phyloP scores from a whole-genome alignment of 1,140 invertebrate genomes.

The Mya arenaria region DNA sequence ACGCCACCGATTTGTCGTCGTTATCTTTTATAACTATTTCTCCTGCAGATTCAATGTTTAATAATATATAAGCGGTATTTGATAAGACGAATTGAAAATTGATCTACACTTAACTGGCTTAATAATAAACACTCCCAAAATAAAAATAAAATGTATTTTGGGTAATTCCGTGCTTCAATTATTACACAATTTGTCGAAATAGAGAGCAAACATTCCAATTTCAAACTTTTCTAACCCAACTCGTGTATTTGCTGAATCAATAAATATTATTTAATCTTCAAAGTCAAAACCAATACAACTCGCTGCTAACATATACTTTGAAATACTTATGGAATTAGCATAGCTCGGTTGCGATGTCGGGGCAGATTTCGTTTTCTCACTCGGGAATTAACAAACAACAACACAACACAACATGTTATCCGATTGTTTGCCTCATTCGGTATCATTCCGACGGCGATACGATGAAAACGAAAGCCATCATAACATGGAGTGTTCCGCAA shows the following conservation, averaged over 20 bases:
- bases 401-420: slow-evolving; percentile 54
- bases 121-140: too few species aligned
- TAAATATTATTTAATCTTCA: slow-evolving; percentile 55
- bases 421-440: slow-evolving; percentile 46
- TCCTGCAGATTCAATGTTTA: too few species aligned
- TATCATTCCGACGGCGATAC: slow-evolving; percentile 44
- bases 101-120: too few species aligned
- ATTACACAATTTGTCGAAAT: slow-evolving; percentile 39
- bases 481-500: slow-evolving; percentile 23
- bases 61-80: too few species aligned
- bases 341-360: slow-evolving; percentile 30
- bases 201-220: slow-evolving; percentile 45
- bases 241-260: slow-evolving; percentile 39
- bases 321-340: slow-evolving; percentile 37
- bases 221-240: slow-evolving; percentile 47
- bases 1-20: too few species aligned
- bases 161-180: slow-evolving; percentile 12
- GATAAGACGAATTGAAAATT: too few species aligned
- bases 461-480: slow-evolving; percentile 55
- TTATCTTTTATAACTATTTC: too few species aligned
- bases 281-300: slow-evolving; percentile 11
- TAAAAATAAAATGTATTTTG: neutral
- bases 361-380: slow-evolving; percentile 6
- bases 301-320: slow-evolving; percentile 51
- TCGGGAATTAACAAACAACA: slow-evolving; percentile 47